Base-by-base conservation (phyloP, 2,888 invertebrate species). In the Trachelus stipa region DNA sequence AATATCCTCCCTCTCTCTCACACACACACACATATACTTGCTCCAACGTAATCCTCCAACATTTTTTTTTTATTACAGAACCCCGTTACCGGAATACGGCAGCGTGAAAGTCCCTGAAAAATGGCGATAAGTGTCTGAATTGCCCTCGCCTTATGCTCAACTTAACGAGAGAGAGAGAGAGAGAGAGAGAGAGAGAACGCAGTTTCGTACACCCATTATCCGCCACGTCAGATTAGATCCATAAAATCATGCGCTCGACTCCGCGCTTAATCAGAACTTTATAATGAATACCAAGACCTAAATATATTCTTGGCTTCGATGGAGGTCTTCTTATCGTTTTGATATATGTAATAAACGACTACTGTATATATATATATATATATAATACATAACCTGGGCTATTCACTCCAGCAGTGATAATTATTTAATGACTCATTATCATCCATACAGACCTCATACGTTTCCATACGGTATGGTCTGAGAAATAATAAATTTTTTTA, bases 351-450 rank as follows among this genome's bases (percentile, higher is more conserved):
- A 23, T 56, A 56, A 56, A 23, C 9, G 23, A 23, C 56, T 56
- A 56, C 56, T 56, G 56, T 56, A 1, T 37, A 12, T 37, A 23
- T 56, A 40, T 15, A 40, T 6, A 12, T 6, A 40, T 15, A 23
- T 23, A 56, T 9, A 15, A 23, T 23, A 23, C 23, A 23, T 23
- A 56, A 23, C 23, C 23, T 23, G 2, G 2, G 56, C 15, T 9
- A 56, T 2, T 9, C 23, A 1, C 9, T 9, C 6, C 56, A 23
- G 75, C 77, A 76, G 78, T 79, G 84, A 83, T 83, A 84, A 86
- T 85, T 82, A 86, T 86, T 85, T 86, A 85, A 85, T 85, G 84
- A 83, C 83, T 86, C 86, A 86, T 85, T 85, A 86, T 85, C 85
- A 81, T 79, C 23, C 23, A 56, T 23, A 9, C 23, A 23, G 56